Evolutionary conservation across 2,888 invertebrate genomes (phyloP), one percentile per base, ranked within the genome.

Genomic region (Kuschelorhynchus macadamiae): DNA sequence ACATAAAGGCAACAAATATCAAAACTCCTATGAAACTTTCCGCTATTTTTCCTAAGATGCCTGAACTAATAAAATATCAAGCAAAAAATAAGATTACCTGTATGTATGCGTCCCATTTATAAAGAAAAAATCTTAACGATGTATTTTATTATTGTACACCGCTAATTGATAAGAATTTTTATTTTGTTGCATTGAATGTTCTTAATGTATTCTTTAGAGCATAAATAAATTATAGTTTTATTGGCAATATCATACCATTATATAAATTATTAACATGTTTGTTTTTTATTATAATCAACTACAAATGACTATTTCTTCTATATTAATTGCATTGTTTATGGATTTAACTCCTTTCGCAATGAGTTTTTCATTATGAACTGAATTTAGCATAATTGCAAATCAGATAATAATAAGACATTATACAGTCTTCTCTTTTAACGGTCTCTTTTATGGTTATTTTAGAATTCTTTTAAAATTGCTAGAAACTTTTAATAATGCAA

Each of bases 351-450:
- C 52, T 52, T 52, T 52, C 52, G 52, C 39, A 52, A 52, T 11
- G n/a, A n/a, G 20, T 52, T 57, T 44, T 57, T 49, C 33, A 21
- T 56, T 8, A 20, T 46, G 32, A 57, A 44, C n/a, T 46, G 25
- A 46, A 46, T 57, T 46, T 57, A 44, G 46, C 33, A 47, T 57
- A 46, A 46, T 33, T 46, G 47, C 32, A 46, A 44, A 57, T 25
- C 17, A 32, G 57, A 30, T 11, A 33, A 32, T 57, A 57, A 57
- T 57, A 44, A 44, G 32, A 44, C 33, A 57, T 57, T 57, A 57
- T 46, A 36, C 57, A 57, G 57, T 57, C 57, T 57, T 47, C 46
- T 21, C 46, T n/a, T 46, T 57, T 57, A 57, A 57, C 57, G 33
- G 57, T 46, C 44, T 20, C 33, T 32, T 57, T 57, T 47, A 57